Evolutionary conservation across 2,797 vertebrate species (phyloP), one percentile per base, ranked within the genome.

Genomic region (Acestrorhynchus altus): DNA sequence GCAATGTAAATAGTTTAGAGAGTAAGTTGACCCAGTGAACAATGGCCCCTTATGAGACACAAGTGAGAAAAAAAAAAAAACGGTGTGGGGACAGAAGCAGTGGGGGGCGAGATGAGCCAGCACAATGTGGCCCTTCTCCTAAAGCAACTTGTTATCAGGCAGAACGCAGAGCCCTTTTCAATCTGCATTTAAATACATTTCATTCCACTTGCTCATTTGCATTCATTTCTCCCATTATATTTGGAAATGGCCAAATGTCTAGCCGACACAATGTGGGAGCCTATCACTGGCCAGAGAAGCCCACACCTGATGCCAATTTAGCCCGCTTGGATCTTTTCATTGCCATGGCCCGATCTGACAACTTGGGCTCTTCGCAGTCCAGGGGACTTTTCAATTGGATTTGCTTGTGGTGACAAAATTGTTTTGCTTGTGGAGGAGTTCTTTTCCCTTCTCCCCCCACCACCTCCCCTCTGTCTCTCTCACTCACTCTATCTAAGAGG

Each of bases 131-230:
- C 94, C 94, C 94, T 96, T 97, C 95, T 98, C 96, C 95, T 96
- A 93, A 93, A 95, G 96, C 91, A 95, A 97, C 96, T 97, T 97
- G 96, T 98, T 98, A 98, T 98, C 96, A 97, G 96, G 96, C 95
- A 91, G 94, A 95, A 95, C 92, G 90, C 95, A 96, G 94, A 96
- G 94, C 63, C 83, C 75, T 77, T 92, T 96, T 94, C 92, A 98
- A 99, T 99, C 98, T 99, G 97, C 97, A 98, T 99, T 98, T 96
- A 98, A 99, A 99, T 98, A 95, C 96, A 96, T 94, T 96, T 95
- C 94, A 95, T 96, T 96, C 95, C 95, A 94, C 96, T 96, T 94
- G 91, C 96, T 98, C 96, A 98, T 99, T 99, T 98, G 97, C 97
- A 99, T 99, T 97, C 95, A 98, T 99, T 99, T 97, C 96, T 98